Base-by-base conservation (phyloP, 1,140 invertebrate species). In the Nephila pilipes region DNA sequence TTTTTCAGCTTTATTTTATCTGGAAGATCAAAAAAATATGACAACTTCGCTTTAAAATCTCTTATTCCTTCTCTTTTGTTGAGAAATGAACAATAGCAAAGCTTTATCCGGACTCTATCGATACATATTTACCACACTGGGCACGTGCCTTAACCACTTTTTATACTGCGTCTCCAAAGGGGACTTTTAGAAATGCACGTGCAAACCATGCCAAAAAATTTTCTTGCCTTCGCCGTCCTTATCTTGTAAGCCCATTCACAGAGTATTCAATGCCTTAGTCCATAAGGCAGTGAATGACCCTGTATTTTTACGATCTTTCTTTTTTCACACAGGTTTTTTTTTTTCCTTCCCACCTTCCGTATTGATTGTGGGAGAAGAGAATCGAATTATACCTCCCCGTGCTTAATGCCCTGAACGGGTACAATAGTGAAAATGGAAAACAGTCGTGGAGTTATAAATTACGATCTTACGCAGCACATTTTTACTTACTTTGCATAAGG, bases 121-220 rank as follows among this genome's bases (percentile, higher is more conserved):
- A 57, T 32, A 65, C 60, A 25, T 87, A 69, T 87, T 87, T 87
- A 69, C 32, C 32, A 87, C 22, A 65, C 60, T 1, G 20, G n/a
- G 55, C 60, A 87, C 85, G 85, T 87, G 32, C 32, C 22, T 25
- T 65, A 22, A 65, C 85, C 85, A 87, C 85, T 46, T 87, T 87
- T 87, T 65, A 87, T 69, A 54, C 60, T 12, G 32, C 25, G 29
- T 75, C 32, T 36, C 29, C 29, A 29, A 75, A 29, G 69, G 69
- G 69, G 69, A 69, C 85, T 55, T 87, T 87, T 69, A 69, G 85
- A 87, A 87, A 87, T 87, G 85, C 85, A 69, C 85, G 60, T 87
- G 85, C 85, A 87, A 18, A 32, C 12, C 85, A 87, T 69, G 85
- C 60, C 18, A 75, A 87, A 87, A 87, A 69, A 54, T 87, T 87